Evolutionary conservation across 2,888 invertebrate species (phyloP).

Genomic region (Perdita meconis): DNA sequence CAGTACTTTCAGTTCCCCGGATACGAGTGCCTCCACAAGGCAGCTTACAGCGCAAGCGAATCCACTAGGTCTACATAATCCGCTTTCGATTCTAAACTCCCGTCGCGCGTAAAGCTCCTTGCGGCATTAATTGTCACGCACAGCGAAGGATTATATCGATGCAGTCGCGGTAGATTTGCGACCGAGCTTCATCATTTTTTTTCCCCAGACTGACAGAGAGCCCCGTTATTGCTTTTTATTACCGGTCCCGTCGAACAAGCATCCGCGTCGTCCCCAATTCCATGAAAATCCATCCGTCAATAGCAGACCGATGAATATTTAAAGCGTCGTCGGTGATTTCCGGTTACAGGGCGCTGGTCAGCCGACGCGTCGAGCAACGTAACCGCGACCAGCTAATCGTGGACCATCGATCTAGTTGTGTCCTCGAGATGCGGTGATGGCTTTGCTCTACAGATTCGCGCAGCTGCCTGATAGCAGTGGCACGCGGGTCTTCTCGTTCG

Average conservation of each 20-base stretch:
- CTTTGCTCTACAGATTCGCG: conserved; percentile 92
- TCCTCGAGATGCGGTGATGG: conserved; percentile 87
- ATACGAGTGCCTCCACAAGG: neutral
- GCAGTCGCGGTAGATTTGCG: conserved; percentile 14
- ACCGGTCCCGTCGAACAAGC: too few species aligned
- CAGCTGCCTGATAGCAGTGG: conserved; percentile 92
- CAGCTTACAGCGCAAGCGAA: conserved; percentile 16
- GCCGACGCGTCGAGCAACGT: neutral
- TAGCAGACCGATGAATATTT: neutral
- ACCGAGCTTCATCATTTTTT: neutral
- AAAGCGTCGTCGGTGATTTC: neutral
- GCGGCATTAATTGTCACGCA: conserved; percentile 60
- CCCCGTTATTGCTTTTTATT: conserved; percentile 7
- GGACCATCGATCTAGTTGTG: conserved; percentile 61
- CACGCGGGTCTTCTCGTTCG: conserved; percentile 93
- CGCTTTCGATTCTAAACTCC: conserved; percentile 45
- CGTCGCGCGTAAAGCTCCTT: conserved; percentile 45
- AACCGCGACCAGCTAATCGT: conserved; percentile 27
- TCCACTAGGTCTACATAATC: conserved; percentile 28
- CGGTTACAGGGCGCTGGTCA: conserved; percentile 22
- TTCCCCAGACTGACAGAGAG: neutral
- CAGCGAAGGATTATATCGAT: conserved; percentile 33
- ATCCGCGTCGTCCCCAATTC: too few species aligned
- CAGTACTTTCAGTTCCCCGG: too few species aligned
- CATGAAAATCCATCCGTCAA: neutral